Evolutionary conservation across 2,797 vertebrate species (phyloP).

Genomic region (Gymnopithys bicolor): DNA sequence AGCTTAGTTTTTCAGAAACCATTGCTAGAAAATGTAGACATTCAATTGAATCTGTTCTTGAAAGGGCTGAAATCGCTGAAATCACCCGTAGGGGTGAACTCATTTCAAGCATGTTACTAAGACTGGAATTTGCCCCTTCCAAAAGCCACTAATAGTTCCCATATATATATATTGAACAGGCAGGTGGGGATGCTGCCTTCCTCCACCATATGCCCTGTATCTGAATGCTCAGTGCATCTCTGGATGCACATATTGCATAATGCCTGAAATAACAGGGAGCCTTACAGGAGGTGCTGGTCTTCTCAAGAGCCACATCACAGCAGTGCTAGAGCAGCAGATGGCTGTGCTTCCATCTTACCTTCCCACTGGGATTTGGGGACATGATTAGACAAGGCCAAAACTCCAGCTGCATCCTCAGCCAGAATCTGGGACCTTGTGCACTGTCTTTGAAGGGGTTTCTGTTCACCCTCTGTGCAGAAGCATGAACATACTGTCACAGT

Average conservation of each 20-base stretch:
- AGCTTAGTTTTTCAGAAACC: not conserved
- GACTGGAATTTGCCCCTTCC: not conserved
- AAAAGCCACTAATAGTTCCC: not conserved
- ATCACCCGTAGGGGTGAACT: not conserved
- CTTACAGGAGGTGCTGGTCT: not conserved
- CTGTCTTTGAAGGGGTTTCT: not conserved
- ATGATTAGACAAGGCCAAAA: not conserved
- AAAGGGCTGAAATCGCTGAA: not conserved
- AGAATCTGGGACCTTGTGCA: fast-evolving
- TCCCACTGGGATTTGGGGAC: fast-evolving
- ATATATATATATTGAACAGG: not conserved
- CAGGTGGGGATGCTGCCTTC: fast-evolving
- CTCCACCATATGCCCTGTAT: fast-evolving
- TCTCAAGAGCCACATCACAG: not conserved
- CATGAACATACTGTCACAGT: not conserved
- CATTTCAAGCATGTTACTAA: not conserved
- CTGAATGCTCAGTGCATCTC: not conserved
- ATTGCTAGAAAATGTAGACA: not conserved
- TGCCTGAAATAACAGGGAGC: not conserved
- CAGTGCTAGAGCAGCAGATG: not conserved
- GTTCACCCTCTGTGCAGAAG: not conserved
- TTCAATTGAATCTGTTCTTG: not conserved
- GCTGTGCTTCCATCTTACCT: not conserved
- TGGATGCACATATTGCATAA: fast-evolving
- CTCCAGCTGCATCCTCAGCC: not conserved